Evolutionary conservation across 2,113 vertebrate genomes (phyloP), one percentile per base, ranked within the genome.

Genomic region (Coptodon bakossiorum): DNA sequence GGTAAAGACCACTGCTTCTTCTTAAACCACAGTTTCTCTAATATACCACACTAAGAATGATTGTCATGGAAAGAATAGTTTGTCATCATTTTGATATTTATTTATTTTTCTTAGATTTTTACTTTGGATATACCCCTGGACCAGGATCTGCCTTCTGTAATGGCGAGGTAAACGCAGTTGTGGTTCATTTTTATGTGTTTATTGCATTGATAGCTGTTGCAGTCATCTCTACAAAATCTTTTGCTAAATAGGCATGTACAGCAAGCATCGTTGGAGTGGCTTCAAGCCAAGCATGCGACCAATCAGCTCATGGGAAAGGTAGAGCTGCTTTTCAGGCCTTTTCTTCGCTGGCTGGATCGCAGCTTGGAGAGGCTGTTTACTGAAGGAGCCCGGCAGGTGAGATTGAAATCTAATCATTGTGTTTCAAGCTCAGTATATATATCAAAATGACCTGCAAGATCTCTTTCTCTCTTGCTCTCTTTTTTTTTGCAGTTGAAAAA

Each of bases 341-440:
- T 95, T 88, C 92, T 97, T 31, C 96, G 96, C 50, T 97, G 97
- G 97, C 89, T 97, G 6, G 97, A 97, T 91, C 97, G 97, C 10
- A 97, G 96, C 86, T 83, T 97, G 96, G 97, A 97, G 92, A 94
- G 95, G 59, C 94, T 97, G 43, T 97, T 97, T 85, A 97, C 95
- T 0, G 97, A 97, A 86, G 97, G 96, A 82, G 97, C 97, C 73
- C 92, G 96, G n/a, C 92, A 96, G 96, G 97, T 97, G 80, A 95
- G 94, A 8, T 13, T 16, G 22, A 31, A 76, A 10, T 11, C 4
- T 36, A 22, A 50, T 31, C 6, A 78, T 12, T 78, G 71, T 52
- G 16, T 38, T 36, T 36, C 2, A 36, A 24, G 12, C 31, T 36
- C 29, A 14, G 59, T 63, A 11, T 31, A 36, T 14, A 36, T 10